Evolutionary conservation across 2,797 vertebrate species (phyloP).

Genomic region (Propithecus perrieri): DNA sequence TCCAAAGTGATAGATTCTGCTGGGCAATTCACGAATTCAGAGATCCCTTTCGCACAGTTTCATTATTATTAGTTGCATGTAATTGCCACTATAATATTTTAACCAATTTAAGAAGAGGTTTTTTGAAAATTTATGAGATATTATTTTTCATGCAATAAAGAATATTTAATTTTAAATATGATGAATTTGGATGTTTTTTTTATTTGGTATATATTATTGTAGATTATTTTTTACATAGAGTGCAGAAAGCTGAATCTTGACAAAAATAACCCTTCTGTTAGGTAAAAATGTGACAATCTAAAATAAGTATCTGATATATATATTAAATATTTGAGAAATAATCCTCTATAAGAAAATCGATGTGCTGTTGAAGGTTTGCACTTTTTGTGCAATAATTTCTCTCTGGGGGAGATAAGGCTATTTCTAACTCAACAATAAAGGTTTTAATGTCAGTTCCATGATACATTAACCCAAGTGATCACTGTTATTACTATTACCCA

Average conservation of each 20-base stretch:
- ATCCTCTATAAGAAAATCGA: neutral
- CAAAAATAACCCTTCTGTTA: neutral
- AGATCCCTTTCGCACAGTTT: slow-evolving; percentile 39
- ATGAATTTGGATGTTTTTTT: slow-evolving; percentile 47
- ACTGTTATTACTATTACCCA: neutral
- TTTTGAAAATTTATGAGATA: slow-evolving; percentile 51
- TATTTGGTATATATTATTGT: slow-evolving; percentile 58
- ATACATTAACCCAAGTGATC: neutral
- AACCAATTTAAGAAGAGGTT: slow-evolving; percentile 57
- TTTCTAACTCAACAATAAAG: neutral
- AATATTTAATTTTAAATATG: slow-evolving; percentile 65
- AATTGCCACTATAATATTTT: slow-evolving; percentile 28
- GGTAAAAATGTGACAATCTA: neutral
- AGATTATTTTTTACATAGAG: slow-evolving; percentile 32
- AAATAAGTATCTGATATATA: neutral
- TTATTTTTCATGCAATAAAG: neutral
- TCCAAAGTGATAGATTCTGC: slow-evolving; percentile 55
- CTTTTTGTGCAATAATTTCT: neutral
- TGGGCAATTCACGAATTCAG: slow-evolving; percentile 56
- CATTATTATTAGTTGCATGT: slow-evolving; percentile 52
- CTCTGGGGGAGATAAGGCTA: neutral
- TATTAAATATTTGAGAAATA: slow-evolving; percentile 6
- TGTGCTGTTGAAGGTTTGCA: neutral
- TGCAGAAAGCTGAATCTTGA: slow-evolving; percentile 38
- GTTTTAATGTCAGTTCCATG: neutral